These are phyloP conservation scores for Egretta garzetta DNA, from an alignment of 2,113 vertebrate genomes.

Conservation along the genomic window DNA sequence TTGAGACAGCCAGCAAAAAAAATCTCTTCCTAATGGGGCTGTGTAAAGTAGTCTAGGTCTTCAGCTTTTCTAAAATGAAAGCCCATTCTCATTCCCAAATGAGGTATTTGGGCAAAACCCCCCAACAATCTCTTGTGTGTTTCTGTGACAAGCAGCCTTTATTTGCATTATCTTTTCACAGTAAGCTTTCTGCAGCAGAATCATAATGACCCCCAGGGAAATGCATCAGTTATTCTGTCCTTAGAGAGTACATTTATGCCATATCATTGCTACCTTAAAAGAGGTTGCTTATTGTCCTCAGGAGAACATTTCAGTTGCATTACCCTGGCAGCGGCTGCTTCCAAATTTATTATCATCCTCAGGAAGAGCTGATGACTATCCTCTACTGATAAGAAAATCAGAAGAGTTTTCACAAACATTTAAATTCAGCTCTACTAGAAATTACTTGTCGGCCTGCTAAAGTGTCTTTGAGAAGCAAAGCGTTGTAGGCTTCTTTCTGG, in stretches of 20 bases:
- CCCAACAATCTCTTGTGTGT: not conserved
- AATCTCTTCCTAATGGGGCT: not conserved
- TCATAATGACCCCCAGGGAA: not conserved
- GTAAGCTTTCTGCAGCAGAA: not conserved
- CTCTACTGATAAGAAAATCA: not conserved
- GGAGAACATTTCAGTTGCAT: not conserved
- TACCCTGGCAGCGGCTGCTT: not conserved
- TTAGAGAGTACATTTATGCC: not conserved
- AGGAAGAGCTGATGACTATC: not conserved
- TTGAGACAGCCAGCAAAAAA: not conserved
- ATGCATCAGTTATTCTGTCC: not conserved
- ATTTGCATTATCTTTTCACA: not conserved
- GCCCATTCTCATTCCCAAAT: not conserved
- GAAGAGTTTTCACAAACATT: not conserved
- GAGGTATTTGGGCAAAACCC: not conserved
- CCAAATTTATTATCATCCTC: not conserved
- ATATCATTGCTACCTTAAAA: not conserved
- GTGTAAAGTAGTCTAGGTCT: not conserved
- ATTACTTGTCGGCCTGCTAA: not conserved
- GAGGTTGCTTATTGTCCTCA: not conserved
- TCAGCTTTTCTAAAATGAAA: not conserved
- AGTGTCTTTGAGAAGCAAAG: not conserved
- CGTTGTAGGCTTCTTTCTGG: rapidly evolving
- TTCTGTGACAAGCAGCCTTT: not conserved
- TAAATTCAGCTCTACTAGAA: not conserved